These are phyloP conservation scores for Borostomias antarcticus DNA, from an alignment of 2,797 vertebrate genomes.

Conservation along the genomic window DNA sequence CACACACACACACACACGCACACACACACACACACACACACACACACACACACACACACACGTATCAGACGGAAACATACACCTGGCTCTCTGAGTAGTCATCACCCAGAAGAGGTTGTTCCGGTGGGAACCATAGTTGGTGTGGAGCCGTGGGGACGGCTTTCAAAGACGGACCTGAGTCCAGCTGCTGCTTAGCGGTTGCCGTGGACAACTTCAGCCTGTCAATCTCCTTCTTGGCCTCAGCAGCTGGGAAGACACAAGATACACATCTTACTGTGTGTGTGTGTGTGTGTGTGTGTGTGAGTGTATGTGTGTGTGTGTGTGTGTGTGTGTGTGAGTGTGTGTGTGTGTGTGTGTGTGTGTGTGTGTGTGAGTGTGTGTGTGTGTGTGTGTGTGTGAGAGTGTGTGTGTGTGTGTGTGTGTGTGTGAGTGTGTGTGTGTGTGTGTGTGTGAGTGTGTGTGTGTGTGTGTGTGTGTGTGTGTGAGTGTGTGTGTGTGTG, in stretches of 20 bases:
- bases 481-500: neutral
- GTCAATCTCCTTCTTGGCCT: neutral
- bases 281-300: neutral
- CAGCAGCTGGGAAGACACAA: neutral
- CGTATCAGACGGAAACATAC: neutral
- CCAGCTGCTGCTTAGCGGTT: neutral
- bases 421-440: neutral
- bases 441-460: neutral
- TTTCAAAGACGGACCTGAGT: neutral
- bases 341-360: conserved; percentile 1
- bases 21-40: neutral
- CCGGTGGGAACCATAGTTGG: neutral
- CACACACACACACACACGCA: neutral
- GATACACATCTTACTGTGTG: neutral
- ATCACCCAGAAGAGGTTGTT: too few relatives aligned
- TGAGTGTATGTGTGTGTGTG: neutral
- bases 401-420: conserved; percentile 4
- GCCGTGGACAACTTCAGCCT: neutral
- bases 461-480: neutral
- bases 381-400: neutral
- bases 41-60: neutral
- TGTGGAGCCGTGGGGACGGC: neutral
- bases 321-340: neutral
- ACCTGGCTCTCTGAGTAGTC: too few relatives aligned
- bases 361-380: neutral